Base-by-base conservation (phyloP, 2,113 vertebrate genomes). In the Eubucco bourcierii region DNA sequence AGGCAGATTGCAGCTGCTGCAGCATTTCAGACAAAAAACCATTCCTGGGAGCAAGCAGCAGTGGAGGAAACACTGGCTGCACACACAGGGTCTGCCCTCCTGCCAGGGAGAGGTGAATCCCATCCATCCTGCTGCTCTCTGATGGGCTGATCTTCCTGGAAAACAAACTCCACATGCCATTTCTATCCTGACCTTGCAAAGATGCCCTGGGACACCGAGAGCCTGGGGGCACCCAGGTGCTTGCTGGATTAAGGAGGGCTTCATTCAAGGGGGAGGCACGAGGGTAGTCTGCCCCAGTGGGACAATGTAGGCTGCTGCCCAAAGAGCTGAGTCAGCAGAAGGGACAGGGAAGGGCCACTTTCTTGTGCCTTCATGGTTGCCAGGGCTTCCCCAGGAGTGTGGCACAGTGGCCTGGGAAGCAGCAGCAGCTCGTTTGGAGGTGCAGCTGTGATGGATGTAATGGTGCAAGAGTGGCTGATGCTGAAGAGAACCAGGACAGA, bases 31-130 rank as follows among this genome's bases (percentile, higher is more conserved):
- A 31, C 2, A 7, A 66, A n/a, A 34, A 80, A 20, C 21, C 1
- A 0, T 31, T 65, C 17, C 34, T 0, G 0, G 65, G 44, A 70
- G 25, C 41, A 34, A 59, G 28, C 1, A 0, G 58, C 52, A 44
- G 19, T 25, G 25, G 44, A 55, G 37, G 47, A 70, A 24, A 15
- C 3, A 0, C 47, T 27, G 55, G 39, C 19, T 59, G 12, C 24
- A 34, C 10, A 7, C 14, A 25, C 7, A 0, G 27, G 31, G 25
- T 37, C 27, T 61, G 39, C 47, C n/a, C 39, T 71, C 7, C 34
- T 82, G 11, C 10, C 7, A 2, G 13, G 9, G 7, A 23, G 3
- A 47, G 64, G 37, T 50, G 55, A n/a, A 59, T 34, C 14, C n/a
- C 9, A 41, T 20, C n/a, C 46, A 18, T 71, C 58, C 74, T 80